Conservation (phyloP, 2,888 invertebrate species). For the Torymus tubicola region DNA sequence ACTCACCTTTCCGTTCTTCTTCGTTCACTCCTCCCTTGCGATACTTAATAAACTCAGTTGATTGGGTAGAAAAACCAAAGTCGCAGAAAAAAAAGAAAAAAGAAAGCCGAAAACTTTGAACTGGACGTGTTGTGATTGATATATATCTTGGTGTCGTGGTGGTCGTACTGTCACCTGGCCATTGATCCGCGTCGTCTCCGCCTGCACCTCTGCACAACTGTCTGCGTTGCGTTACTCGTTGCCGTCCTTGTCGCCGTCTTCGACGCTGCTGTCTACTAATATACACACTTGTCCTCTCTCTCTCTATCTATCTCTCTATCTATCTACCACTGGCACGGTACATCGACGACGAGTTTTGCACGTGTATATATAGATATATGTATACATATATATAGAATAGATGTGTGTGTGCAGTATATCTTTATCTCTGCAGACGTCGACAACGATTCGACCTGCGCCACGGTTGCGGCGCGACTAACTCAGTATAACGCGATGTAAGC, state of each 20-base stretch:
- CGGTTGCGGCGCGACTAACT: no score
- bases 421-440: no score
- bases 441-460: no score
- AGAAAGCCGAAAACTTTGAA: not conserved
- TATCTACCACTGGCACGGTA: not conserved
- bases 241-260: not conserved
- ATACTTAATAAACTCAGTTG: not conserved
- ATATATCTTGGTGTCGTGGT: no score
- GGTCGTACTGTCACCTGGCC: not conserved
- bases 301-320: not conserved
- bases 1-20: no score
- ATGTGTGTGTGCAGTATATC: no score
- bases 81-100: not conserved
- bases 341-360: not conserved
- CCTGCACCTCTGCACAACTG: not conserved
- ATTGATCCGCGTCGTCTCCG: not conserved
- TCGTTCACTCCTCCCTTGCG: not conserved
- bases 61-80: not conserved
- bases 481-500: no score
- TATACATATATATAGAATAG: not conserved
- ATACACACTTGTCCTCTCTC: not conserved
- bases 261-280: no score
- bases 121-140: not conserved
- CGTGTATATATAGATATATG: not conserved
- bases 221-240: not conserved